These are phyloP conservation scores for Hypotaenidia philippensis DNA, from an alignment of 2,797 vertebrate species.

Conservation along the genomic window DNA sequence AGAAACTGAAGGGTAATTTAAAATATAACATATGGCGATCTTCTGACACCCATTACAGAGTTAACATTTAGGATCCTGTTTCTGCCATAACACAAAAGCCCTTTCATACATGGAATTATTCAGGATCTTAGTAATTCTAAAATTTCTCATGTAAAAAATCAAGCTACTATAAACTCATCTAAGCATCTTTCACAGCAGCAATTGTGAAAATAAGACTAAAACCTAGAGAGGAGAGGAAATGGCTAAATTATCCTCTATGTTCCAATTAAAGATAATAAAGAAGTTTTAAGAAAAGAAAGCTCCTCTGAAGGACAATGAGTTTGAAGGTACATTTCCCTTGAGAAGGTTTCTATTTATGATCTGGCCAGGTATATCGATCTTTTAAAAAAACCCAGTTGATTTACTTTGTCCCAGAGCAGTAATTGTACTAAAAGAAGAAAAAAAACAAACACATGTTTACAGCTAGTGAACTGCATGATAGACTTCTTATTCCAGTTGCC, in stretches of 20 bases:
- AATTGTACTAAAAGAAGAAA: constrained; percentile 3
- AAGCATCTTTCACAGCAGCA: neutral
- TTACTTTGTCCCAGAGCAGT: constrained; percentile 20
- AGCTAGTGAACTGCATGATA: neutral
- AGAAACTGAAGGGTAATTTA: constrained; percentile 2
- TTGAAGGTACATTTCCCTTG: neutral
- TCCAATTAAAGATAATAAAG: constrained; percentile 14
- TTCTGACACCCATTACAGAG: neutral
- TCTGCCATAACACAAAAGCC: neutral
- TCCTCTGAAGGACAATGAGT: neutral
- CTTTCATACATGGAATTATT: neutral
- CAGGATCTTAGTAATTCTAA: neutral
- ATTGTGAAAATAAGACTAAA: neutral
- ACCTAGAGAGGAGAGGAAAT: neutral
- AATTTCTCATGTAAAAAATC: neutral
- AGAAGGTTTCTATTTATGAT: constrained; percentile 40
- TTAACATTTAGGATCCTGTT: neutral
- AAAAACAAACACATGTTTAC: neutral
- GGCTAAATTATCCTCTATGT: neutral
- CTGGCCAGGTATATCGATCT: neutral
- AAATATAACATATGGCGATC: neutral
- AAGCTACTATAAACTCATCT: neutral
- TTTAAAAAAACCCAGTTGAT: neutral
- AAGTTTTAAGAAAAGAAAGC: neutral
- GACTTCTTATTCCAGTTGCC: neutral